Evolutionary conservation across 2,113 vertebrate species (phyloP).

Genomic region (Stegastes partitus): DNA sequence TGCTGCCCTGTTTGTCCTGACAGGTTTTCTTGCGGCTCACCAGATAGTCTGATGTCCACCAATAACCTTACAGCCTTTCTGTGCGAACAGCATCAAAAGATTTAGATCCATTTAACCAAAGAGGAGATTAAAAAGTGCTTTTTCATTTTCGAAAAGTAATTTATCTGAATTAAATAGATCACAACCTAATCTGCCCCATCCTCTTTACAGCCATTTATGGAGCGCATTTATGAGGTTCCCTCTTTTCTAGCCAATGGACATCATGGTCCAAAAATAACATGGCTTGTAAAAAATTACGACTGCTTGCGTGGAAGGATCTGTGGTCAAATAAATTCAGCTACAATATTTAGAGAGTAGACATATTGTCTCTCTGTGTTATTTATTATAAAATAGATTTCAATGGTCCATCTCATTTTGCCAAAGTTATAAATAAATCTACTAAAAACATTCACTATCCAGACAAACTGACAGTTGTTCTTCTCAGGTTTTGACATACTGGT

Average conservation of each 20-base stretch:
- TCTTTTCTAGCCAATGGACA: conserved; percentile 42
- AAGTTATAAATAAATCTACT: background rate
- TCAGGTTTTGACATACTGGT: background rate
- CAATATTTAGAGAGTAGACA: background rate
- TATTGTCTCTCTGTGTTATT: background rate
- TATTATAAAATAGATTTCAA: background rate
- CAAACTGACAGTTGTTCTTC: background rate
- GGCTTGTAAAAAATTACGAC: conserved; percentile 31
- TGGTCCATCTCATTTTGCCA: background rate
- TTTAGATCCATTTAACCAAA: conserved; percentile 65
- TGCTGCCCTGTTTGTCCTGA: conserved; percentile 6
- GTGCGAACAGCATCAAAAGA: conserved; percentile 59
- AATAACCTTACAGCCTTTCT: conserved; percentile 7
- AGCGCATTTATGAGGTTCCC: conserved; percentile 39
- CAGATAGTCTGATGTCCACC: conserved; percentile 9
- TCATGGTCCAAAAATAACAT: conserved; percentile 45
- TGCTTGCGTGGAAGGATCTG: conserved; percentile 9
- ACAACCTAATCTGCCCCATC: conserved; percentile 63
- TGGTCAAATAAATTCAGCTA: conserved; percentile 10
- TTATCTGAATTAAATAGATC: conserved; percentile 72
- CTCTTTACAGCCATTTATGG: conserved; percentile 60
- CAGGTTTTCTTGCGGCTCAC: conserved; percentile 32
- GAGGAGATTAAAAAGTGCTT: conserved; percentile 63
- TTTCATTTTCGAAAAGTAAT: conserved; percentile 69
- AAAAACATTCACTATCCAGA: no score